A percentile compares a stretch with the other conserved stretches of the same genome.
Evolutionary conservation across 64 coral and sea anemone species (phyloP).

Genomic region (Stichodactyla helianthus): DNA sequence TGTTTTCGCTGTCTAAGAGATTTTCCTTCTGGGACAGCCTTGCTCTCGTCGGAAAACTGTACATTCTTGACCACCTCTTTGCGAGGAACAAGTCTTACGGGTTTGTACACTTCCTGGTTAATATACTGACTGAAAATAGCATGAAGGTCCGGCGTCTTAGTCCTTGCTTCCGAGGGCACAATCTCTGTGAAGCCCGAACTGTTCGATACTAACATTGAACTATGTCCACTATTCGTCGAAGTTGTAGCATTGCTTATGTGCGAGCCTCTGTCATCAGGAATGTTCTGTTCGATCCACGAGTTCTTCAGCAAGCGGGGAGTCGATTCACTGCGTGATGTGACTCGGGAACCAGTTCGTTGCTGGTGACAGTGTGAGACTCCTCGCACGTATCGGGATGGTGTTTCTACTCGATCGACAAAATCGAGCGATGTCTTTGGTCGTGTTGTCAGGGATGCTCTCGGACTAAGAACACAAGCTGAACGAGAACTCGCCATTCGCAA

Average conservation of each 20-base stretch:
- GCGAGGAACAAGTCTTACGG: constrained; percentile 27
- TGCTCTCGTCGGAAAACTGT: constrained; percentile 7
- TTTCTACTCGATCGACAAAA: not conserved
- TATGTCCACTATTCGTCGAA: constrained; percentile 16
- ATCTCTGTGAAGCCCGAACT: not conserved
- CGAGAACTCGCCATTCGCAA: not conserved
- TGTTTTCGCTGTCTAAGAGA: not conserved
- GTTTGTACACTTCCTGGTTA: constrained; percentile 22
- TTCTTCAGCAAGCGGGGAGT: not conserved
- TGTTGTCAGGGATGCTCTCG: constrained; percentile 1
- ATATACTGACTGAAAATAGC: constrained; percentile 80
- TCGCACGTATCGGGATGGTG: not conserved
- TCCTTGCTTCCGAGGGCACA: constrained; percentile 49
- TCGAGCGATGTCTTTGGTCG: constrained; percentile 61
- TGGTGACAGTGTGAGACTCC: not conserved
- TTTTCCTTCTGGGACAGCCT: not conserved
- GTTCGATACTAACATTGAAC: constrained; percentile 15
- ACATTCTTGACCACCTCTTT: not conserved
- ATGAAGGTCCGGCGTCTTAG: constrained; percentile 71
- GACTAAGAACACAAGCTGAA: not conserved
- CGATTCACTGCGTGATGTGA: constrained; percentile 55
- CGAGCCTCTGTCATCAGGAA: not conserved
- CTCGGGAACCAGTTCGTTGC: constrained; percentile 40
- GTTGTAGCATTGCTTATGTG: constrained; percentile 7
- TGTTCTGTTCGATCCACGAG: not conserved